Evolutionary conservation across 2,113 vertebrate species (phyloP).

Genomic region (Vireo altiloquus): DNA sequence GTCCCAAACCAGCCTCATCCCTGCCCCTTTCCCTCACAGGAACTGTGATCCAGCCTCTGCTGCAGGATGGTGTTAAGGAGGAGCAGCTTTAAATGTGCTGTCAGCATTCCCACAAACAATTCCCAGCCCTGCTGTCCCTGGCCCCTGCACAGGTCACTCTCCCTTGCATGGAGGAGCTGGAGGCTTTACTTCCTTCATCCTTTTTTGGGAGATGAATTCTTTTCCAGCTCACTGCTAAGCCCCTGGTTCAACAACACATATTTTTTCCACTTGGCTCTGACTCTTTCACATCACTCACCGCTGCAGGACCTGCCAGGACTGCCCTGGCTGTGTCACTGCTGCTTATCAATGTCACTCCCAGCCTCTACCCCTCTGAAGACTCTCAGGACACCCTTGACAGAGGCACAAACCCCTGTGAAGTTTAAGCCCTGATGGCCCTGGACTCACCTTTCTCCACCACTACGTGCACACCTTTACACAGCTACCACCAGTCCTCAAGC

Average conservation of each 20-base stretch:
- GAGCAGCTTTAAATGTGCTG: neutral
- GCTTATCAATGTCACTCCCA: neutral
- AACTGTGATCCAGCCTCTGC: neutral
- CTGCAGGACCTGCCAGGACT: neutral
- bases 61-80: neutral
- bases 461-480: neutral
- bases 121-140: neutral
- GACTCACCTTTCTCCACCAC: neutral
- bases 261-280: slow-evolving; percentile 19
- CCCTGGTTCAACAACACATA: neutral
- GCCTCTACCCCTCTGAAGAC: neutral
- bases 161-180: neutral
- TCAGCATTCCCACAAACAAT: neutral
- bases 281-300: neutral
- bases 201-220: slow-evolving; percentile 19
- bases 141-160: neutral
- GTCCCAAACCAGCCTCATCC: neutral
- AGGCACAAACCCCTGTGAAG: neutral
- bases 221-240: slow-evolving; percentile 24
- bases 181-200: neutral
- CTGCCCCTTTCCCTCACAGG: neutral
- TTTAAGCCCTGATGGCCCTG: neutral
- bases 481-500: neutral
- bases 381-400: neutral
- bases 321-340: neutral